Conservation (phyloP, 23 tunicate genomes). For the Corella eumyota region DNA sequence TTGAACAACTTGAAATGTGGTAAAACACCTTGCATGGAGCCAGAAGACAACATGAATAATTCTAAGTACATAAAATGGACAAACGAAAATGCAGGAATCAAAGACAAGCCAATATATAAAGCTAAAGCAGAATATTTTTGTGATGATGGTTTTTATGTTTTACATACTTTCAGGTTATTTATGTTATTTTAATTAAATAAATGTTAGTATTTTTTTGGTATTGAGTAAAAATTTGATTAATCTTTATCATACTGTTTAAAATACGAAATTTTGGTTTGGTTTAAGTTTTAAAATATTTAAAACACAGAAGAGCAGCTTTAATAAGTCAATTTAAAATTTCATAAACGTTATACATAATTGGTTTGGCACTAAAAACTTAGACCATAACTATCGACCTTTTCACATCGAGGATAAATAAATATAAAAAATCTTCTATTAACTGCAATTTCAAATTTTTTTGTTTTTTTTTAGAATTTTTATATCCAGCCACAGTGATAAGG, state of each 20-base stretch:
- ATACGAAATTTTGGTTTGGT: conserved; percentile 10
- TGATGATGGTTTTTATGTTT: conserved; percentile 12
- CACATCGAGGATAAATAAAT: too few species aligned
- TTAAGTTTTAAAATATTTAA: conserved; percentile 6
- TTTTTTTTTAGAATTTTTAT: background rate
- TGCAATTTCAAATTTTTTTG: background rate
- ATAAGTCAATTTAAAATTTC: too few species aligned
- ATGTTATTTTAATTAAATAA: too few species aligned
- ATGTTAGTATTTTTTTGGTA: too few species aligned
- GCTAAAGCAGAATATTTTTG: conserved; percentile 28
- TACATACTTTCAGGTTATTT: conserved; percentile 34
- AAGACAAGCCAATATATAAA: conserved; percentile 5
- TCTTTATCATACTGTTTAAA: too few species aligned
- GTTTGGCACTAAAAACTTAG: too few species aligned
- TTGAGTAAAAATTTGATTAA: too few species aligned
- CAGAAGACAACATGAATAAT: conserved; percentile 7
- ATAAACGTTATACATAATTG: too few species aligned
- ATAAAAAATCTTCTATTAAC: background rate
- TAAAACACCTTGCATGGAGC: conserved; percentile 22
- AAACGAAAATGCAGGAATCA: conserved; percentile 3
- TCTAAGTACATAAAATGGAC: conserved; percentile 10
- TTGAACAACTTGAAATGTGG: conserved; percentile 17
- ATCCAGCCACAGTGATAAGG: background rate
- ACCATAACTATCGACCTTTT: too few species aligned
- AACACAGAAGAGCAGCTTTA: too few species aligned